phyloP scores from a whole-genome alignment of 2,888 invertebrate species.

The Sturmia bella region DNA sequence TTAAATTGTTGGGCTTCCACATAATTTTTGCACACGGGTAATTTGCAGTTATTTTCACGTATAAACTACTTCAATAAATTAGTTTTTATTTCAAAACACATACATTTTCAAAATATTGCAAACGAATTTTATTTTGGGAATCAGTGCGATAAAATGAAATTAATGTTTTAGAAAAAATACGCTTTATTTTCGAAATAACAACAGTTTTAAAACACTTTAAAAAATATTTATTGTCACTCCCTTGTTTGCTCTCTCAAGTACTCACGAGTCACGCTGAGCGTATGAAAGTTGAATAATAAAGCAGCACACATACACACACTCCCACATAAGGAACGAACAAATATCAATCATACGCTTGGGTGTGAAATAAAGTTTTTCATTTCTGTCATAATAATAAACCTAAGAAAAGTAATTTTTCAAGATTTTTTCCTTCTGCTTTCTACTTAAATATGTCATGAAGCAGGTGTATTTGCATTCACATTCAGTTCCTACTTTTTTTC shows the following conservation, averaged over 20 bases:
- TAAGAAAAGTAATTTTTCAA: constrained; percentile 43
- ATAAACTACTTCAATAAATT: no score
- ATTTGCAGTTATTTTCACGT: no score
- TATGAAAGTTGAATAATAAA: constrained; percentile 16
- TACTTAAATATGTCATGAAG: constrained; percentile 9
- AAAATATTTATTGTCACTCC: not conserved
- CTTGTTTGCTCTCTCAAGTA: not conserved
- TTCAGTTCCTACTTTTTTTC: not conserved
- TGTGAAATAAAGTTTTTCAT: constrained; percentile 35
- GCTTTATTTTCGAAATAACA: not conserved
- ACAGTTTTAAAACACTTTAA: not conserved
- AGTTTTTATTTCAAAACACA: no score
- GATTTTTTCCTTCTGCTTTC: constrained; percentile 27
- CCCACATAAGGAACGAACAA: constrained; percentile 2
- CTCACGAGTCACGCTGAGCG: not conserved
- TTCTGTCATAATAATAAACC: constrained; percentile 34
- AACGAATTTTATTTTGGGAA: no score
- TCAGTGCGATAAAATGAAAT: no score
- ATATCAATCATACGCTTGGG: constrained; percentile 54
- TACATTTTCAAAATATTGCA: no score
- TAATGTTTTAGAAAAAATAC: no score
- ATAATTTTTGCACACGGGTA: no score
- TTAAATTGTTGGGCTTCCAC: no score
- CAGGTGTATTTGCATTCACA: constrained; percentile 48
- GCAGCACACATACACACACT: no score